Evolutionary conservation across 2,888 invertebrate species (phyloP), one percentile per base, ranked within the genome.

Genomic region (Philonicus albiceps): DNA sequence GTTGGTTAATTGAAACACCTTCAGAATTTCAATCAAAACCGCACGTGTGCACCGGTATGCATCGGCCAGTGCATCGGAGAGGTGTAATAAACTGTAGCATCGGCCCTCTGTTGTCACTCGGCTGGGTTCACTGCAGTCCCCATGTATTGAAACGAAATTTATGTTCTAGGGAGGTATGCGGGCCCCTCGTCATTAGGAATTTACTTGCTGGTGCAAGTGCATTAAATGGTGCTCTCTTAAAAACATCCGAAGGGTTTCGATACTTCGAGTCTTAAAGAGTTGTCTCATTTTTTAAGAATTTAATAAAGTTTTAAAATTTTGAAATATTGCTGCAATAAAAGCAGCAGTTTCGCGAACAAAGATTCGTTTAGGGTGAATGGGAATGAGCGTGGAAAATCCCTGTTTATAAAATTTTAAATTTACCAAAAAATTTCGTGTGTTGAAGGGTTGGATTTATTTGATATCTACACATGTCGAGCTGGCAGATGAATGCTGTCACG

Each of bases 301-400:
- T 87, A 87, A 87, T 87, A 73, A 80, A 87, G 53, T n/a, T 80
- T 85, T 80, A 43, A 75, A 73, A 81, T 73, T 85, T 85, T 87
- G 86, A 87, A 87, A 87, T 87, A 87, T 87, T 55, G 43, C 83
- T 2, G 83, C 76, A 87, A 87, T 87, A 87, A 87, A 86, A 49
- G 49, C 53, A 80, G 49, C 30, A 49, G 53, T 80, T 80, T n/a
- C 74, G 13, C 34, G 74, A 37, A 43, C 19, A 37, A 37, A 64
- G 55, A 83, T 64, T 34, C 37, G 30, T 27, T 37, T 37, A 40
- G 83, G 83, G 37, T 55, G 34, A 19, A 22, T 64, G 64, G 64
- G n/a, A 49, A 49, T n/a, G 49, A n/a, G 55, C 31, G 30, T 8
- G 11, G 6, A 31, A 16, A 27, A 31, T 19, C 31, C 40, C 40